These are phyloP conservation scores for Ophion obscuratus DNA, from an alignment of 2,888 invertebrate species.

Conservation along the genomic window DNA sequence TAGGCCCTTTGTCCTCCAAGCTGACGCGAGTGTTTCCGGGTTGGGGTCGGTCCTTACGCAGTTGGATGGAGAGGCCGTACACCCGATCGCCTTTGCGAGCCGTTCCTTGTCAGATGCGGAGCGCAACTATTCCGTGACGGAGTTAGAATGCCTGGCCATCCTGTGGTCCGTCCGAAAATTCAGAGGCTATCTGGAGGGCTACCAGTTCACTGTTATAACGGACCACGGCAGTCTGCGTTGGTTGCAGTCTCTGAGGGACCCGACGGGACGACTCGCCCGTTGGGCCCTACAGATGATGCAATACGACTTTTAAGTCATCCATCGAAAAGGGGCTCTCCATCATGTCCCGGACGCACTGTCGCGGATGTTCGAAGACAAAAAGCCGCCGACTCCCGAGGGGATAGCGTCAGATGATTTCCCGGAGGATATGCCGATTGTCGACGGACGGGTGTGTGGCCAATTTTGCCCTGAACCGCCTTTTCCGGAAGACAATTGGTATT, in stretches of 20 bases:
- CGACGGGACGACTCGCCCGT: constrained; percentile 54
- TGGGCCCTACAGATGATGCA: constrained; percentile 59
- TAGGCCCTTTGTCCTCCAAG: constrained; percentile 59
- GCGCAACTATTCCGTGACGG: constrained; percentile 62
- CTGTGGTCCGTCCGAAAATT: constrained; percentile 58
- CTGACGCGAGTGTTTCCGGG: constrained; percentile 66
- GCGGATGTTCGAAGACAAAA: constrained; percentile 53
- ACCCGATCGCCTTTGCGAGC: constrained; percentile 65
- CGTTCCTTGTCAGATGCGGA: constrained; percentile 50
- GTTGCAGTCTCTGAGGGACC: constrained; percentile 69
- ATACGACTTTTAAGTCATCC: constrained; percentile 43
- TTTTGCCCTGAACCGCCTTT: constrained; percentile 45
- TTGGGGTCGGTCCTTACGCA: constrained; percentile 60
- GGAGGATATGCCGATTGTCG: background rate
- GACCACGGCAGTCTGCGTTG: constrained; percentile 71
- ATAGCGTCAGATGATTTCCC: background rate
- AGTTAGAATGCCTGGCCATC: constrained; percentile 71
- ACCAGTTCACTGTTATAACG: constrained; percentile 66
- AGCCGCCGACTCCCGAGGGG: background rate
- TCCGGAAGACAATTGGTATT: constrained; percentile 53
- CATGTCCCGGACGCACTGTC: constrained; percentile 62
- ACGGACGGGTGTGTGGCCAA: background rate
- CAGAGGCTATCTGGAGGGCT: no score
- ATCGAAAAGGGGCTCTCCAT: constrained; percentile 21
- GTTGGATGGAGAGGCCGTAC: constrained; percentile 38